Evolutionary conservation across 2,113 vertebrate species (phyloP).

Genomic region (Perognathus longimembris): DNA sequence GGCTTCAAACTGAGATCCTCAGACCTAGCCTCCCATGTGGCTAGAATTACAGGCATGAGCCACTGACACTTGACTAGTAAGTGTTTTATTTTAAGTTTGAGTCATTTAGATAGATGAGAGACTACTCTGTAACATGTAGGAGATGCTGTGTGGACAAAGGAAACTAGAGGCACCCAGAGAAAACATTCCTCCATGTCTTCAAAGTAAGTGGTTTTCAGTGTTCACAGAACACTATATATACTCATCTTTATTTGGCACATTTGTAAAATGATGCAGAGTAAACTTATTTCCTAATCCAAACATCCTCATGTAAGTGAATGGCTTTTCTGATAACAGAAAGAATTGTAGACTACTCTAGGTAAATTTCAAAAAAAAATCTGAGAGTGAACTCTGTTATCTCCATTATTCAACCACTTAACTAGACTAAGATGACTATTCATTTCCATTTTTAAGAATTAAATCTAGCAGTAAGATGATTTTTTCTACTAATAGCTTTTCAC

Average conservation of each 20-base stretch:
- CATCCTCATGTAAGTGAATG: not conserved
- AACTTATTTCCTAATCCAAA: not conserved
- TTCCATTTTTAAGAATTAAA: not conserved
- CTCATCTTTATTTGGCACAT: too few relatives aligned
- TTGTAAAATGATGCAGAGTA: too few relatives aligned
- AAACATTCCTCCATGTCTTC: not conserved
- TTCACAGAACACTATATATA: not conserved
- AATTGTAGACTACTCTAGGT: not conserved
- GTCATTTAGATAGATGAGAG: not conserved
- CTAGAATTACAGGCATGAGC: too few relatives aligned
- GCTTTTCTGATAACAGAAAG: not conserved
- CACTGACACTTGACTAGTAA: too few relatives aligned
- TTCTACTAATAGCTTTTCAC: not conserved
- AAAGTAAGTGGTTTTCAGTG: not conserved
- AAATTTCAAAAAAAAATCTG: not conserved
- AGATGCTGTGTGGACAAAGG: not conserved
- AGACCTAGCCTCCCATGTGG: too few relatives aligned
- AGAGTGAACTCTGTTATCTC: not conserved
- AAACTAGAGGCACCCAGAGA: not conserved
- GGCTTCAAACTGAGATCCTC: too few relatives aligned
- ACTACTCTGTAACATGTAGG: not conserved
- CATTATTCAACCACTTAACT: not conserved
- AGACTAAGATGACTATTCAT: not conserved
- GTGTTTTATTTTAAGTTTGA: not conserved
- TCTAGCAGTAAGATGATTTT: not conserved